Base-by-base conservation (phyloP, 1,140 invertebrate genomes). In the Pygmarrhopalites habei region DNA sequence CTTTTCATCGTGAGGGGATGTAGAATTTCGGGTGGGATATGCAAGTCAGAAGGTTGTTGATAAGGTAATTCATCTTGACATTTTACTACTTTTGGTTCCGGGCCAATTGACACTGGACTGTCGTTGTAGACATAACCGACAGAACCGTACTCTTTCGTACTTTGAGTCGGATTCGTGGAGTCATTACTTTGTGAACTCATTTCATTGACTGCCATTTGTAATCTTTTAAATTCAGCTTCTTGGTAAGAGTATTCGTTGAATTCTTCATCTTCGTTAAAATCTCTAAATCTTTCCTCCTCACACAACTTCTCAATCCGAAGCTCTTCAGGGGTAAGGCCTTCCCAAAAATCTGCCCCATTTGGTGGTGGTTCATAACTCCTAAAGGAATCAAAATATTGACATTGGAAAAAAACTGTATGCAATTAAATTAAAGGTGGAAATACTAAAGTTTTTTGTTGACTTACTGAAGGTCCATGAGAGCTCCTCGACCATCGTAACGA, bases 401-500 rank as follows among this genome's bases (percentile, higher is more conserved):
- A n/a, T n/a, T n/a, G n/a, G n/a, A 43, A 43, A n/a, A 14, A 14
- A 14, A 43, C n/a, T 14, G n/a, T 43, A n/a, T 43, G 41, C 41
- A n/a, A n/a, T 43, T 43, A 17, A 25, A 25, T 51, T 17, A 12
- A 23, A 12, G 12, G 47, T 32, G 26, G 5, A 7, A 3, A 19
- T 15, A 17, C 28, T 15, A 19, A 25, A 3, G 29, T 10, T 10
- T 56, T 28, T n/a, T n/a, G n/a, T n/a, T n/a, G n/a, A n/a, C n/a
- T n/a, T n/a, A n/a, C n/a, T n/a, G 12, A 41, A 92, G 78, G 75
- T 93, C 90, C 69, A 85, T 86, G 62, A 95, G 80, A 51, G 91
- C 86, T 53, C 91, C 91, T 63, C 95, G 82, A 61, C 89, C 90
- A 82, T 98, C 95, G 81, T 97, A 98, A 80, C 95, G 93, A 86